Evolutionary conservation across 2,797 vertebrate species (phyloP).

Genomic region (Acipenser transmontanus): DNA sequence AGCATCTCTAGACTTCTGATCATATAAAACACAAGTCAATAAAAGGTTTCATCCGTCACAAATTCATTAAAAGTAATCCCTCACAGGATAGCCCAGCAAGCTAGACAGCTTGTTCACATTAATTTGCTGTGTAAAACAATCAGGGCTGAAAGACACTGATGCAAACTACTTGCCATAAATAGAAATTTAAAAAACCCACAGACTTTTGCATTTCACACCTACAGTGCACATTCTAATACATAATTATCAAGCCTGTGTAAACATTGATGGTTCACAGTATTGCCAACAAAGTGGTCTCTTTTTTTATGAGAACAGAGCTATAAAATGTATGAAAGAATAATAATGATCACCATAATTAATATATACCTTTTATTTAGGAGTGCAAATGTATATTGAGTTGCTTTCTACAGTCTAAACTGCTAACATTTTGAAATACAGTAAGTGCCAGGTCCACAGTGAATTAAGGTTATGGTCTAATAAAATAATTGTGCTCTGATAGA

Average conservation of each 20-base stretch:
- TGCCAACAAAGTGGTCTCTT: background rate
- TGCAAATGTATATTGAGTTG: too few species aligned
- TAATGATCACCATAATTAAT: too few species aligned
- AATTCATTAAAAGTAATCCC: constrained; percentile 62
- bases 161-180: background rate
- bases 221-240: constrained; percentile 3
- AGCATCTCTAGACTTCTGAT: background rate
- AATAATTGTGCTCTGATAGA: background rate
- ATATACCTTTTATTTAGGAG: too few species aligned
- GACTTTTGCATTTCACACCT: constrained; percentile 14
- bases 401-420: too few species aligned
- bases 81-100: constrained; percentile 36
- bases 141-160: background rate
- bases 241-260: constrained; percentile 16
- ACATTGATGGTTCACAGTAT: constrained; percentile 3
- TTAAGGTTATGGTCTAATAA: too few species aligned
- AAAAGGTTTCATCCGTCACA: constrained; percentile 42
- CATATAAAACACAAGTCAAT: constrained; percentile 51
- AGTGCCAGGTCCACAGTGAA: too few species aligned
- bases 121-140: constrained; percentile 48
- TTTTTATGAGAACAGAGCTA: background rate
- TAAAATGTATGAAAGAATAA: too few species aligned
- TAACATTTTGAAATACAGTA: too few species aligned
- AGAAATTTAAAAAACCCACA: background rate
- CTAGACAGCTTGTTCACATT: constrained; percentile 28